Percentiles rank a stretch among this genome's conserved stretches.
Conservation (phyloP, 2,797 vertebrate genomes). For the Argentina silus region DNA sequence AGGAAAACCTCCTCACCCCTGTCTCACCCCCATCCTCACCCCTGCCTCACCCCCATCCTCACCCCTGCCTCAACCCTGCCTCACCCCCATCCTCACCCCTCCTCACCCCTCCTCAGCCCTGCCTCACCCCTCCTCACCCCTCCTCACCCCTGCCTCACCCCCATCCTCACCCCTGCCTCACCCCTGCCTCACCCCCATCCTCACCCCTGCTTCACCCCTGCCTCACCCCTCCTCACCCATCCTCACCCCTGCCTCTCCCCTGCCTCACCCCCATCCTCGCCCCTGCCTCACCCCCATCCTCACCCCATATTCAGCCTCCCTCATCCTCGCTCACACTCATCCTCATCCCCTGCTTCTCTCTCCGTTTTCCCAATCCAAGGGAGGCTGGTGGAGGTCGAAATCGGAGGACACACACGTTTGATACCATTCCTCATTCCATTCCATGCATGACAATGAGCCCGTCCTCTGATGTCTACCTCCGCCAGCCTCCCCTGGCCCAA, state of each 20-base stretch:
- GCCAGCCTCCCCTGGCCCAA: too few species aligned
- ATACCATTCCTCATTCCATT: too few species aligned
- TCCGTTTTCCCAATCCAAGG: not conserved
- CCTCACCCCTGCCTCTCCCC: not conserved
- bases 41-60: not conserved
- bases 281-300: not conserved
- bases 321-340: not conserved
- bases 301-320: not conserved
- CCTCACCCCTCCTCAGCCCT: too few species aligned
- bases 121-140: not conserved
- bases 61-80: not conserved
- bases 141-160: not conserved
- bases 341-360: not conserved
- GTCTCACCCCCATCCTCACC: not conserved
- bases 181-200: not conserved
- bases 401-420: too few species aligned
- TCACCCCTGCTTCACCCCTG: not conserved
- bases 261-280: not conserved
- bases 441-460: too few species aligned
- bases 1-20: constrained; percentile 33
- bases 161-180: not conserved
- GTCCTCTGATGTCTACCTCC: too few species aligned
- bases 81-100: not conserved
- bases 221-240: not conserved
- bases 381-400: too few species aligned